Percentiles rank a stretch among this genome's conserved stretches.
phyloP scores from a whole-genome alignment of 2,113 vertebrate genomes.

The Cebidichthys violaceus region DNA sequence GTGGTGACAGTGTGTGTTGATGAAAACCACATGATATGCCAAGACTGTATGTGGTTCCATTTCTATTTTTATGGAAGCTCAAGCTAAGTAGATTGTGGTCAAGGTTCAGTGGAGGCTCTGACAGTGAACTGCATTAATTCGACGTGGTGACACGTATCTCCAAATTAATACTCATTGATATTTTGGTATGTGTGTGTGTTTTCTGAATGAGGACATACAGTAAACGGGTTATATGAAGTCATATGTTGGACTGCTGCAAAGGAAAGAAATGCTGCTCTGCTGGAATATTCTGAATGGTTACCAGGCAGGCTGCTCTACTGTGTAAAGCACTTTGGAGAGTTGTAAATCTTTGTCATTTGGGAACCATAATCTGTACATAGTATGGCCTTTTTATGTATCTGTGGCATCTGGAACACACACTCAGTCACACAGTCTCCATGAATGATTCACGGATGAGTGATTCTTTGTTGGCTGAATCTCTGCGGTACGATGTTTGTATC shows the following conservation, averaged over 20 bases:
- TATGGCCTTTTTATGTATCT: constrained; percentile 43
- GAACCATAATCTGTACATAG: constrained; percentile 32
- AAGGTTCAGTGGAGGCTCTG: constrained; percentile 7
- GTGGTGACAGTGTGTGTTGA: constrained; percentile 58
- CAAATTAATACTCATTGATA: constrained; percentile 31
- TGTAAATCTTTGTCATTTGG: constrained; percentile 68
- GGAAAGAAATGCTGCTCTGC: constrained; percentile 61
- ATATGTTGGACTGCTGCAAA: constrained; percentile 57
- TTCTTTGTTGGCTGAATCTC: constrained; percentile 28
- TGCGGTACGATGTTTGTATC: constrained; percentile 37
- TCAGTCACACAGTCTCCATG: constrained; percentile 48
- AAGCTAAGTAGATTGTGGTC: constrained; percentile 44
- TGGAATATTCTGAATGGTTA: constrained; percentile 64
- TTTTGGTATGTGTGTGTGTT: constrained; percentile 36
- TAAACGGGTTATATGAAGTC: constrained; percentile 57
- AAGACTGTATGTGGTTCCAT: constrained; percentile 15
- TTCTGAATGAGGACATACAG: constrained; percentile 51
- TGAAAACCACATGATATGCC: constrained; percentile 60
- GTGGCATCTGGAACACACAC: constrained; percentile 65
- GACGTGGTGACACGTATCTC: constrained; percentile 33
- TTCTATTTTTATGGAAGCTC: constrained; percentile 27
- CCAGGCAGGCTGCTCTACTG: constrained; percentile 45
- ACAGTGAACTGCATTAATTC: constrained; percentile 38
- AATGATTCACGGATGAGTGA: constrained; percentile 55
- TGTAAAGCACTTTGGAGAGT: constrained; percentile 55